Evolutionary conservation across 2,888 invertebrate genomes (phyloP).

Genomic region (Molorchus minor): DNA sequence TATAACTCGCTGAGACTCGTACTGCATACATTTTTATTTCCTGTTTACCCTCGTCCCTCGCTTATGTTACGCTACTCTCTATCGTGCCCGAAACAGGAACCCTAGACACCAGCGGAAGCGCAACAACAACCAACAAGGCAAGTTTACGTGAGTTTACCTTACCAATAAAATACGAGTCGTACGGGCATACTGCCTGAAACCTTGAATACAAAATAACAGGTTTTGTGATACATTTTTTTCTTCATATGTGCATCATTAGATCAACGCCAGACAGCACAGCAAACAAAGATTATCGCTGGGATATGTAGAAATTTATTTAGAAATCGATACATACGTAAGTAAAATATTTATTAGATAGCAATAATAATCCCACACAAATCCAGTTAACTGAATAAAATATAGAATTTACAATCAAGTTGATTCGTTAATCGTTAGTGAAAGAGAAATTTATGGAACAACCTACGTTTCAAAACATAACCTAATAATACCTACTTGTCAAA

Average conservation of each 20-base stretch:
- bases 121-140: constrained; percentile 12
- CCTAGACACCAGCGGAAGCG: not conserved
- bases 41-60: not conserved
- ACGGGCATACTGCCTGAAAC: not conserved
- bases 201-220: constrained; percentile 9
- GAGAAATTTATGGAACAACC: constrained; percentile 5
- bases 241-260: not conserved
- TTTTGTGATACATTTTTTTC: not conserved
- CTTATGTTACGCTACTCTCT: constrained; percentile 1
- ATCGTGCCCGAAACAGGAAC: not conserved
- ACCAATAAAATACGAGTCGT: not conserved
- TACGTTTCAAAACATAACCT: constrained; percentile 30
- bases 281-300: constrained; percentile 5
- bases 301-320: constrained; percentile 10
- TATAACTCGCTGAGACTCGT: too few species aligned
- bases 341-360: not conserved
- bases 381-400: not conserved
- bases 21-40: too few species aligned
- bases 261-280: not conserved
- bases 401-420: not conserved
- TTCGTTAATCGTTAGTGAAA: not conserved
- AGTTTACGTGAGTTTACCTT: too few species aligned
- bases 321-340: constrained; percentile 17
- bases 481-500: constrained; percentile 21
- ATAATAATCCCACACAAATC: not conserved